phyloP scores from a whole-genome alignment of 2,113 vertebrate species.

The Tachysurus fulvidraco region DNA sequence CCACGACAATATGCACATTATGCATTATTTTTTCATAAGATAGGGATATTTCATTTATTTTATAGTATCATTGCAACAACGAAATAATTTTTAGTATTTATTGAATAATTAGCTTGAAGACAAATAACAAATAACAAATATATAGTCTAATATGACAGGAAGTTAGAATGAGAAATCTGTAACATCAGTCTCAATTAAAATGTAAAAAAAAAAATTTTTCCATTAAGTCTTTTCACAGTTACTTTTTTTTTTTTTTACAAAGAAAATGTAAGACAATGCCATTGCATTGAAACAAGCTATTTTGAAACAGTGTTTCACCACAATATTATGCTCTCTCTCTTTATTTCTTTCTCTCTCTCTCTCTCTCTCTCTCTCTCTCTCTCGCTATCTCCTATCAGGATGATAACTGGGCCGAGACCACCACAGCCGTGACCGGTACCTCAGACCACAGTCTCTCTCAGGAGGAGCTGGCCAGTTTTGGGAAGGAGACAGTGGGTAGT shows the following conservation, averaged over 20 bases:
- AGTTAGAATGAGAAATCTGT: neutral
- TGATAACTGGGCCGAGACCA: slow-evolving; percentile 98
- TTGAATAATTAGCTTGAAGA: neutral
- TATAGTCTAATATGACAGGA: neutral
- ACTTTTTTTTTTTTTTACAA: neutral
- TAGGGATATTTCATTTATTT: too few relatives aligned
- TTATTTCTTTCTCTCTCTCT: too few relatives aligned
- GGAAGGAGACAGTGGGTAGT: slow-evolving; percentile 87
- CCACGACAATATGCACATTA: neutral
- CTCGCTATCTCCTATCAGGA: slow-evolving; percentile 72
- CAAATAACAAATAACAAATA: neutral
- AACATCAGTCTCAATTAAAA: too few relatives aligned
- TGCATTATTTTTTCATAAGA: too few relatives aligned
- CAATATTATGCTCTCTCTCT: neutral
- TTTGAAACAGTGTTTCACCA: neutral
- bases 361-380: neutral
- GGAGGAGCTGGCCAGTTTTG: slow-evolving; percentile 92
- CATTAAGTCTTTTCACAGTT: neutral
- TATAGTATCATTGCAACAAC: neutral
- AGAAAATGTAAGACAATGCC: neutral
- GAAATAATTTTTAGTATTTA: neutral
- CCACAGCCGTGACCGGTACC: slow-evolving; percentile 92
- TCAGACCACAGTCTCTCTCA: slow-evolving; percentile 96
- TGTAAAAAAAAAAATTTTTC: neutral
- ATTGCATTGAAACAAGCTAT: neutral